Base-by-base conservation (phyloP, 2,797 vertebrate genomes). In the Gadopsis bispinosus region DNA sequence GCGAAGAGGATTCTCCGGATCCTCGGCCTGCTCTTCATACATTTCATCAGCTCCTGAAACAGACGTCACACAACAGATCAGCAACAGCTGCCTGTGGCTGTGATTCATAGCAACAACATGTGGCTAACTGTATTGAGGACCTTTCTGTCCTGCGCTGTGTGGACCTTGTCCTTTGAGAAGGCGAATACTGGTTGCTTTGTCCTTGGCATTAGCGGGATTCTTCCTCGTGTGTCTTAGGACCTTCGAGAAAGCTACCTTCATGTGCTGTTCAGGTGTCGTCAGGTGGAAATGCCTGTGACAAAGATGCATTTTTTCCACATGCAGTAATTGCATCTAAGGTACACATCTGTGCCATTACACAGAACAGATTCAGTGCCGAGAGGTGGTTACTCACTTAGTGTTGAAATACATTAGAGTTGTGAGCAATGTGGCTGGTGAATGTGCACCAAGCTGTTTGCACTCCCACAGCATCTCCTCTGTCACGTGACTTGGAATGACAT, bases 381-480 rank as follows among this genome's bases (percentile, higher is more conserved):
- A 48, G 7, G 11, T 2, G 33, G 35, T 66, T 77, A 96, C 98
- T 96, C 95, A 99, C 98, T 99, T 99, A 88, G 98, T 99, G 92
- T 99, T 99, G 93, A 99, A 99, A 94, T 98, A 99, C 98, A 99
- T 99, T 88, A 99, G 95, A 33, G 98, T 99, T 81, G 97, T 99
- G 86, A 99, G 96, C 84, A 99, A 92, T 50, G 98, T 99, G 85
- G 98, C 95, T 58, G 98, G 98, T 61, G 98, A 99, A 90, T 99
- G 98, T 79, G 98, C 98, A 69, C 98, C 98, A 10, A 99, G 96
- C 92, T 99, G 98, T 91, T 99, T 99, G 90, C 98, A 99, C 93
- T 99, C 98, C 98, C 98, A 99, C 70, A 99, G 95, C 98, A 99
- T 99, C 93, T 99, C 98, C 90, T 99, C 98, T 0, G 98, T 99